Base-by-base conservation (phyloP, 2,113 vertebrate species). In the Antigone vipio region DNA sequence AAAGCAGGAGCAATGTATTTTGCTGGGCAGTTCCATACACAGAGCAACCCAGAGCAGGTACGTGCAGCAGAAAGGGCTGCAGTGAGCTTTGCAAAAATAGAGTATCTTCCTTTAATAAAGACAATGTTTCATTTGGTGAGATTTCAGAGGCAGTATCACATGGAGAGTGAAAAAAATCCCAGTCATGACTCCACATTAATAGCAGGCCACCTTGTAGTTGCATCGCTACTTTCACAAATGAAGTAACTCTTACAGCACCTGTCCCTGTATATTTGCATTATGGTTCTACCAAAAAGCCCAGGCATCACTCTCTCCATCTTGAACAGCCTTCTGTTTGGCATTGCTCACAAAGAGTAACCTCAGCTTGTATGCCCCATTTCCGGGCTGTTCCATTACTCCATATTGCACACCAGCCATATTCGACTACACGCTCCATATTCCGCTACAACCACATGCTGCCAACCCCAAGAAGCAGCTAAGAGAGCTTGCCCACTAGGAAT, bases 1-100 rank as follows among this genome's bases (percentile, higher is more conserved):
- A 92, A 83, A 93, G 68, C 60, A 26, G 78, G 63, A 90, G 78
- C 78, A 79, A 59, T 27, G 45, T 21, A 7, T 30, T 92, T 91
- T 90, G 62, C 80, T 73, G 91, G 77, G 62, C 87, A 88, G 71
- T 59, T 82, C 63, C 49, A 68, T 44, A 34, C 15, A 11, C 26
- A 66, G 47, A 85, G 77, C 6, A 10, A 83, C 35, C 91, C 78
- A 42, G 44, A 73, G 76, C 83, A 74, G 49, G 27, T 27, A 74
- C 29, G 35, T 62, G 59, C 12, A n/a, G 76, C 63, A 60, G 68
- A 45, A 75, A 40, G 53, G 23, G 40, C 44, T 69, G 30, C 71
- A 45, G 30, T 11, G 47, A 85, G 89, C 75, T 38, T 47, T 50
- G 40, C 68, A 60, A 45, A 82, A 92, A 75, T 12, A 27, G 15